Base-by-base conservation (phyloP, 1,140 invertebrate species). In the Bombus confusus region DNA sequence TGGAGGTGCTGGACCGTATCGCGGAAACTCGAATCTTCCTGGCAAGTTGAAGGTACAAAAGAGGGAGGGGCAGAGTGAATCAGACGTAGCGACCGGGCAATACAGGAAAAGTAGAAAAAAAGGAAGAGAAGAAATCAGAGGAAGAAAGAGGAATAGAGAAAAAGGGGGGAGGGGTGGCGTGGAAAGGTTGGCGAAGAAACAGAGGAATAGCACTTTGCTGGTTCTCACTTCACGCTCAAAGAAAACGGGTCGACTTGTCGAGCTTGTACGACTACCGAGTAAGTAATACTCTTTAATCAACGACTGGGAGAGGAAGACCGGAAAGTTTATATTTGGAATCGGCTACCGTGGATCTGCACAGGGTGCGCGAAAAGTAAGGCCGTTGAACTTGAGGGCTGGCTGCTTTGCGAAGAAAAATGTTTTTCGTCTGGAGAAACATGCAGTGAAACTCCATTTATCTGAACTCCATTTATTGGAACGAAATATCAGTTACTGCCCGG, bases 201-300 rank as follows among this genome's bases (percentile, higher is more conserved):
- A 71, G 76, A 74, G 87, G 83, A 80, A 87, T 41, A 83, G 83
- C 86, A 83, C 86, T 84, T 81, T 75, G 62, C 57, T 37, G 86
- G 66, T 77, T 74, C 59, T 71, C 47, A 75, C 47, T 87, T 72
- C 74, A 22, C 59, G 57, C 43, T 87, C 68, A 83, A 85, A 79
- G 86, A 87, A 85, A 86, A 43, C 80, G 85, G 85, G 74, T 83
- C 85, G 79, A 81, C 69, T 72, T 52, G 69, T 66, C 77, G 72
- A 72, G 80, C 62, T 74, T 74, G 71, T 85, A 75, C 71, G 31
- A 64, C 57, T 66, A 75, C 47, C 84, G 68, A 73, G 85, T 77
- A 83, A 83, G 85, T 83, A 83, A 86, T 72, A 86, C 68, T 59
- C 80, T 86, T 87, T 87, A 76, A 87, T 85, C 75, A 69, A 77